Base-by-base conservation (phyloP, 2,113 vertebrate genomes). In the Apeltes quadracus region DNA sequence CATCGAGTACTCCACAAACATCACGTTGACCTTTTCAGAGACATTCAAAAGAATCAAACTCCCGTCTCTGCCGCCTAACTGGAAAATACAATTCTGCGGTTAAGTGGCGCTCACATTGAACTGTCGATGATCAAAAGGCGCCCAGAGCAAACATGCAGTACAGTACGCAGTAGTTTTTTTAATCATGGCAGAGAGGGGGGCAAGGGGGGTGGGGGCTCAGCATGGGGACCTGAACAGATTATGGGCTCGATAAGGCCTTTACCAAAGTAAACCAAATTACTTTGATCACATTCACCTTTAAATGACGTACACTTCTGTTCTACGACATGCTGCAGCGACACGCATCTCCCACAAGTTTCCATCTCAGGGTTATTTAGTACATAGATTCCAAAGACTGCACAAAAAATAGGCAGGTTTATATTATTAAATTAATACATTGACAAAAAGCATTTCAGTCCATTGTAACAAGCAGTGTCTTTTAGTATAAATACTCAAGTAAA, bases 111-210 rank as follows among this genome's bases (percentile, higher is more conserved):
- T 85, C 64, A 88, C 82, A 81, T 62, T 78, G 32, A 84, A 86
- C 71, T 77, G 64, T 65, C 20, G 34, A 78, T 85, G 81, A 72
- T 67, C 78, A 36, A 85, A 29, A 72, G 84, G 82, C 69, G 72
- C 79, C 44, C 68, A 57, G 74, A 74, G 80, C 73, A 82, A 85
- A 84, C 87, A 87, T 87, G 87, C 88, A 86, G 71, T 83, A 83
- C 84, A 72, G 84, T 78, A 75, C 64, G 8, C 44, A n/a, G 12
- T 72, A 79, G 79, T 81, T 75, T 84, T 81, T 22, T 23, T 9
- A 15, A 58, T 83, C 54, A 61, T 48, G 63, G 72, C 56, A 25
- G 54, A 25, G 46, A 32, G 48, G 29, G 43, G 44, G 63, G 72
- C 56, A 25, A 51, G 23, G 46, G 36, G 48, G 29, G 43, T 20